Evolutionary conservation across 2,113 vertebrate species (phyloP).

Genomic region (Toxotes jaculatrix): DNA sequence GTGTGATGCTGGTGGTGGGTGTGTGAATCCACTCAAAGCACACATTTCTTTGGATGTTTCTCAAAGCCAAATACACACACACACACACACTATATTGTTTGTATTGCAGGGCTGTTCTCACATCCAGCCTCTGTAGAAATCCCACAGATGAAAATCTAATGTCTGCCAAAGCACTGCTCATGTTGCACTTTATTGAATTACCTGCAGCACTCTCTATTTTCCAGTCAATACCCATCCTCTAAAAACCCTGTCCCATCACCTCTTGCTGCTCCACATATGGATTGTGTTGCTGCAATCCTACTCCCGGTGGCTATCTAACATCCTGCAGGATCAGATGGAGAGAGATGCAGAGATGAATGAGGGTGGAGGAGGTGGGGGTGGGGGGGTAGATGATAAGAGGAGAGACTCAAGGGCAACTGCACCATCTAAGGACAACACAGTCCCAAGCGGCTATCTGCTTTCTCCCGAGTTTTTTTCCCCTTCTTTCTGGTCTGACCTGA

Average conservation of each 20-base stretch:
- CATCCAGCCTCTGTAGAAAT: constrained; percentile 37
- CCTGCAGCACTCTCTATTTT: constrained; percentile 71
- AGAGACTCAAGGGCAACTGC: constrained; percentile 74
- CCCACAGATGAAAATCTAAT: constrained; percentile 37
- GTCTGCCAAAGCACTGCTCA: constrained; percentile 58
- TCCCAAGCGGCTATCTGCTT: constrained; percentile 71
- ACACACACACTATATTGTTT: constrained; percentile 20
- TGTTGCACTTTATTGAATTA: constrained; percentile 77
- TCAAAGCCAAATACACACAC: constrained; percentile 22
- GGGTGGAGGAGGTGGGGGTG: background rate
- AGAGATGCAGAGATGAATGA: constrained; percentile 49
- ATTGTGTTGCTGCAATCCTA: constrained; percentile 77
- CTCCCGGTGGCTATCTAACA: constrained; percentile 69
- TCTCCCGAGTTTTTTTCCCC: constrained; percentile 13
- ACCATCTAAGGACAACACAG: constrained; percentile 65
- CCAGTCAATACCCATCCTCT: constrained; percentile 73
- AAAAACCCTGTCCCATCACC: constrained; percentile 65
- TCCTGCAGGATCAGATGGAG: constrained; percentile 74
- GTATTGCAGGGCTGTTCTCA: constrained; percentile 18
- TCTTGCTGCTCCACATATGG: constrained; percentile 66
- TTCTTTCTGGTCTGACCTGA: constrained; percentile 38
- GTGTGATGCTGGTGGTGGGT: constrained; percentile 47
- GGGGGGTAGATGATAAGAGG: constrained; percentile 38
- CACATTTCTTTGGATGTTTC: constrained; percentile 64
- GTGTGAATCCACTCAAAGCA: constrained; percentile 16